These are phyloP conservation scores for Campoletis raptor DNA, from an alignment of 2,888 invertebrate species.

Conservation along the genomic window DNA sequence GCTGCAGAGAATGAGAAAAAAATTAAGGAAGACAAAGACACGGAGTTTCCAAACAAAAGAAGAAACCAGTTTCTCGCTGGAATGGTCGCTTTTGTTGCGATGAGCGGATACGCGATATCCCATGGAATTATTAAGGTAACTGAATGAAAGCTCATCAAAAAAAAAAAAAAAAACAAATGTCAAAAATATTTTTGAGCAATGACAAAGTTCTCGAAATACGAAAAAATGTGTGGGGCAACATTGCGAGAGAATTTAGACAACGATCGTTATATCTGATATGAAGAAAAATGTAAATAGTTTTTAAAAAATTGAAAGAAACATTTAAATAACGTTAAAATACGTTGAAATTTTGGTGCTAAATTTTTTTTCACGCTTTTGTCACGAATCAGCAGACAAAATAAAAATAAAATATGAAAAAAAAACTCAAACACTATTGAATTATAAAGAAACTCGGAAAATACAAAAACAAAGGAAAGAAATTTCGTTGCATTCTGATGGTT, in stretches of 20 bases:
- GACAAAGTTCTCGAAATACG: constrained; percentile 16
- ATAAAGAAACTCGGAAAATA: not conserved
- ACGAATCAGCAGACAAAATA: not conserved
- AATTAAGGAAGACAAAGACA: constrained; percentile 81
- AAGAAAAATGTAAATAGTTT: not conserved
- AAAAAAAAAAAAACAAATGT: constrained; percentile 16
- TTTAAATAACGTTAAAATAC: not conserved
- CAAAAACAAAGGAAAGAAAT: too few relatives aligned
- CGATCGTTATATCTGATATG: not conserved
- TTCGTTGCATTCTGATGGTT: not conserved
- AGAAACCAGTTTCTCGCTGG: constrained; percentile 90
- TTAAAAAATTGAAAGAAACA: not conserved
- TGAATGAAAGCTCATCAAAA: constrained; percentile 50
- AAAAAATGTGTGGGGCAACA: not conserved
- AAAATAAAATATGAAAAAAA: too few relatives aligned
- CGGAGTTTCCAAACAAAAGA: constrained; percentile 89
- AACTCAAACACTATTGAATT: not conserved
- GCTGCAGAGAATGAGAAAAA: constrained; percentile 85
- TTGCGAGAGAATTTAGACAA: not conserved
- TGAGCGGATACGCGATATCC: constrained; percentile 90
- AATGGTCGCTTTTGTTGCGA: constrained; percentile 89
- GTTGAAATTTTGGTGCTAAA: not conserved
- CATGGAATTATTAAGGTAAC: constrained; percentile 89
- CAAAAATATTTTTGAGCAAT: constrained; percentile 34
- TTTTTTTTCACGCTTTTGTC: not conserved